Evolutionary conservation across 2,888 invertebrate genomes (phyloP), one percentile per base, ranked within the genome.

Genomic region (Apodemia mormo): DNA sequence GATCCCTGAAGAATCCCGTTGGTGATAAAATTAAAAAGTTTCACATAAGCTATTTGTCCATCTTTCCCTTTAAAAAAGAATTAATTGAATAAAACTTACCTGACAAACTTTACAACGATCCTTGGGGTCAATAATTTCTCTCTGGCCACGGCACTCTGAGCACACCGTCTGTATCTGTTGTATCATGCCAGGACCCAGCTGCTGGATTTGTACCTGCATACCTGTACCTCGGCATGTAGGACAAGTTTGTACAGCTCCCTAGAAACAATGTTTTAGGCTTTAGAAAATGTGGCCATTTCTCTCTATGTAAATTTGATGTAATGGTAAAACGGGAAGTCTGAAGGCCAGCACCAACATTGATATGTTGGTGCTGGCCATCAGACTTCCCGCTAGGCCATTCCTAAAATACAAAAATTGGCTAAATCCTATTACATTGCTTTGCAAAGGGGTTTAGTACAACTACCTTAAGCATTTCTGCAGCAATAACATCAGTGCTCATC

Each of bases 81-180:
- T 22, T 22, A 22, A 22, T 22, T 22, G 14, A 61, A 61, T 45
- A 12, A 30, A 52, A 76, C 70, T 71, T 83, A 93, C 94, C 88
- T 95, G 95, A 85, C 99, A 99, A 72, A 95, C 95, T 92, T 98
- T 99, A 94, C 99, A 99, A 71, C 98, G 95, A 86, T 99, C 98
- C 83, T 98, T 98, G 7, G 97, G 95, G 78, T 96, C 96, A 79
- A 98, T 97, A 71, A 96, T 95, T 86, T 97, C 97, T 65, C 98
- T 96, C 76, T 96, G 95, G 4, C 99, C 99, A 69, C 95, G 94
- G 85, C 99, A 99, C 68, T 98, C 97, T 1, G 94, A 88, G 88
- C 99, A 99, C 74, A 96, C 94, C 6, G 96, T 96, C 87, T 99
- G 99, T 70, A 98, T 96, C 86, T 99, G 99, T 83, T 99, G 99